Base-by-base conservation (phyloP, 2,888 invertebrate genomes). In the Ophion slaviceki region DNA sequence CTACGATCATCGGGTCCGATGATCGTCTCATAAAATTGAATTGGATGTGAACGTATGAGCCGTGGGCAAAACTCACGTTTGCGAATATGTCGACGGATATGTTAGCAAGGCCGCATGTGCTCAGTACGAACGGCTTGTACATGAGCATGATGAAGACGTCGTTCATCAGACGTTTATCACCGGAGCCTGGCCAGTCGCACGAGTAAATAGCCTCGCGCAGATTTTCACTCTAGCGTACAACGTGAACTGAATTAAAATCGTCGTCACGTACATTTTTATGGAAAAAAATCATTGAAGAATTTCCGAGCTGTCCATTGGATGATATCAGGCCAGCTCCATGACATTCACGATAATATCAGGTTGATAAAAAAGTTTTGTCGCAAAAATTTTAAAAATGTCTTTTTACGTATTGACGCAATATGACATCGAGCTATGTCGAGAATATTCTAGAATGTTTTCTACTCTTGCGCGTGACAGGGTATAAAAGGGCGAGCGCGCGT, bases 31-130 rank as follows among this genome's bases (percentile, higher is more conserved):
- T 47, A 7, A n/a, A n/a, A 61, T 7, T 14, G 7, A 62, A 32
- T 28, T 57, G 8, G 28, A 10, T 3, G 20, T 17, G 1, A 47
- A 68, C 17, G 14, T 57, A 57, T 17, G 5, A 59, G 24, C 6
- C 6, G 36, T 36, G 36, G 36, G 4, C 36, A 20, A 59, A 40
- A 86, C 86, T 84, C 72, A 86, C 87, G 57, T 80, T 64, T 47
- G 82, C 40, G 24, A 88, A 88, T 76, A 88, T 86, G 6, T 88
- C 82, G 7, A 86, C 81, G 5, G 88, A 88, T 62, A 88, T 77
- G 1, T 61, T 76, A 5, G 83, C 75, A 45, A 81, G 47, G n/a
- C 80, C 82, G 32, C 82, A 84, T 24, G 87, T 81, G 3, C 28
- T 87, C n/a, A 88, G 67, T 1, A 62, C 57, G 36, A 82, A 40